Base-by-base conservation (phyloP, 2,113 vertebrate species). In the Sardina pilchardus region DNA sequence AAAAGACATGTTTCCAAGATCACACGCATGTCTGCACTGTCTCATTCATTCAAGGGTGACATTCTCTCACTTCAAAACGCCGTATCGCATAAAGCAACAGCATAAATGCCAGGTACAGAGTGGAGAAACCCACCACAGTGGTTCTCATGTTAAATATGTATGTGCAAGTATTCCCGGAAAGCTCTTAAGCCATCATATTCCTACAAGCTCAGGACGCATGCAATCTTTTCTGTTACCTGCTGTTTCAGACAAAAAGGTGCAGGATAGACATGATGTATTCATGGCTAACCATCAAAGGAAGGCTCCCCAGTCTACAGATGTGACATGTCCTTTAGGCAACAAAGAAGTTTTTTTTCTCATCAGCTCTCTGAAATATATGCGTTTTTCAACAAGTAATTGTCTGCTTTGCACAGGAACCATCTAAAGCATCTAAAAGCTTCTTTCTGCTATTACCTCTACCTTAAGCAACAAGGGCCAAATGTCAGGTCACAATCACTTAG, bases 131-230 rank as follows among this genome's bases (percentile, higher is more conserved):
- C 63, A 67, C 63, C 47, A 84, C 67, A 86, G 26, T 53, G 48
- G 81, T 82, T 81, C 78, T 47, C 84, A 48, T 56, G 83, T 86
- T 89, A 86, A 87, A 89, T 85, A 85, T 86, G 85, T 53, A 82
- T 81, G 82, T 75, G 59, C 50, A 85, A 85, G 86, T 89, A 85
- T 50, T 83, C 82, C 84, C 42, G 78, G 82, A 83, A 84, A 85
- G 81, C 82, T 91, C 84, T 89, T 81, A 91, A 89, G 87, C 67
- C 87, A 85, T 88, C 84, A 53, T 84, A 86, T 84, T 83, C 86
- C 30, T 12, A 71, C 26, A 71, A 30, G 63, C 63, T 26, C 26
- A 9, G 21, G 0, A 4, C 36, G 30, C 34, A 42, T 78, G 47
- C 14, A 30, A 4, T 1, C n/a, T 3, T 78, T 86, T 85, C 85